Evolutionary conservation across 2,888 invertebrate genomes (phyloP).

Genomic region (Sinopyrophorus schimmeli): DNA sequence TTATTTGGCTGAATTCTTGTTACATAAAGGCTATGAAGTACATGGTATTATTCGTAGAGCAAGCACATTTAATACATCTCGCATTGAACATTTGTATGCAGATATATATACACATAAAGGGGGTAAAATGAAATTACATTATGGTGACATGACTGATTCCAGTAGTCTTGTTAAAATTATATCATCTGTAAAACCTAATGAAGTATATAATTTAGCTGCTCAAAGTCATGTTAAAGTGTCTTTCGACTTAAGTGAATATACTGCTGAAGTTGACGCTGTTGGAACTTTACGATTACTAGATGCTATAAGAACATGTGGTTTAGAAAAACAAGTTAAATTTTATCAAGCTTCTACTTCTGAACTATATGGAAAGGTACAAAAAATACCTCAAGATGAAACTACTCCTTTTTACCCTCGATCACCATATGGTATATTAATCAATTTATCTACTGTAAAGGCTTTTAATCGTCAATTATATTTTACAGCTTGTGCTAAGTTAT

Average conservation of each 20-base stretch:
- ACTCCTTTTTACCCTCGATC: conserved; percentile 97
- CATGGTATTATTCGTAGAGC: conserved; percentile 95
- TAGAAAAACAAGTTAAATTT: conserved; percentile 80
- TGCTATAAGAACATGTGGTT: conserved; percentile 86
- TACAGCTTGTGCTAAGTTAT: conserved; percentile 91
- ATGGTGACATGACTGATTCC: conserved; percentile 98
- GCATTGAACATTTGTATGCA: conserved; percentile 95
- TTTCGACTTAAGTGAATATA: conserved; percentile 98
- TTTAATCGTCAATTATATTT: conserved; percentile 19
- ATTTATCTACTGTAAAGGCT: conserved; percentile 2
- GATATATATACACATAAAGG: conserved; percentile 88
- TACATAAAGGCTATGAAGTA: conserved; percentile 91
- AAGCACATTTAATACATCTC: conserved; percentile 94
- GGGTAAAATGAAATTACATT: conserved; percentile 90
- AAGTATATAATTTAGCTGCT: conserved; percentile 98
- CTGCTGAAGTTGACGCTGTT: conserved; percentile 96
- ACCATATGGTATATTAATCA: conserved; percentile 78
- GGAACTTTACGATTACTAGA: conserved; percentile 90
- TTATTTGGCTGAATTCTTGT: conserved; percentile 90
- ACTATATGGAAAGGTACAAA: conserved; percentile 89
- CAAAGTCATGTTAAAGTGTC: conserved; percentile 99
- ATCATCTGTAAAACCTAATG: conserved; percentile 74
- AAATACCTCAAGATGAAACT: conserved; percentile 90
- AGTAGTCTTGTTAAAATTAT: conserved; percentile 91
- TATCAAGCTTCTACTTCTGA: conserved; percentile 98